phyloP scores from a whole-genome alignment of 2,888 invertebrate species.

The Oxyteleia sp. region DNA sequence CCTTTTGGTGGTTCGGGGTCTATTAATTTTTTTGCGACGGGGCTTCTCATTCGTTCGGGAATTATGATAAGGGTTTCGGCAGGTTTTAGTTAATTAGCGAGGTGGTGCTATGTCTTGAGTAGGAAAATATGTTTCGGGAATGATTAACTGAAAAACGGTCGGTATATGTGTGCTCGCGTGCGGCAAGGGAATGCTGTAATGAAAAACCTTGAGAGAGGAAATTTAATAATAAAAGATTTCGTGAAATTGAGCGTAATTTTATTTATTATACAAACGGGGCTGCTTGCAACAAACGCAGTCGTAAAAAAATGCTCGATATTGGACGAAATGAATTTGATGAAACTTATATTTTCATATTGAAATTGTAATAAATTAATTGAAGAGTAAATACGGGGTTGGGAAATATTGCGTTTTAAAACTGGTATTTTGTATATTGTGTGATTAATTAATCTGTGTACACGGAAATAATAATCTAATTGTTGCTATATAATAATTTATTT shows the following conservation, averaged over 20 bases:
- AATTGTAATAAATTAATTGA: conserved; percentile 51
- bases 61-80: no score
- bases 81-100: no score
- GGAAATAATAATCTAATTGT: no score
- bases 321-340: conserved; percentile 45
- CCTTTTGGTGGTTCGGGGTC: no score
- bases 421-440: conserved; percentile 37
- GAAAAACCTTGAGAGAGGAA: conserved; percentile 37
- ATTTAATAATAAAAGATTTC: conserved; percentile 53
- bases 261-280: conserved; percentile 46
- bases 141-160: conserved; percentile 18
- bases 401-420: conserved; percentile 32
- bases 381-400: conserved; percentile 22
- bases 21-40: no score
- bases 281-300: conserved; percentile 33
- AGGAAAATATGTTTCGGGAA: conserved; percentile 17
- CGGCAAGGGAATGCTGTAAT: conserved; percentile 31
- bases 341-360: conserved; percentile 53
- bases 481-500: no score
- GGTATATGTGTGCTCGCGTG: conserved; percentile 2
- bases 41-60: no score
- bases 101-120: background rate
- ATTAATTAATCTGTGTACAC: conserved; percentile 47
- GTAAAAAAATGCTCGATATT: conserved; percentile 55
- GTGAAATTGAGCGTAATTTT: conserved; percentile 57